These are phyloP conservation scores for Apistogramma diplotaenia DNA, from an alignment of 2,113 vertebrate genomes.

Conservation along the genomic window DNA sequence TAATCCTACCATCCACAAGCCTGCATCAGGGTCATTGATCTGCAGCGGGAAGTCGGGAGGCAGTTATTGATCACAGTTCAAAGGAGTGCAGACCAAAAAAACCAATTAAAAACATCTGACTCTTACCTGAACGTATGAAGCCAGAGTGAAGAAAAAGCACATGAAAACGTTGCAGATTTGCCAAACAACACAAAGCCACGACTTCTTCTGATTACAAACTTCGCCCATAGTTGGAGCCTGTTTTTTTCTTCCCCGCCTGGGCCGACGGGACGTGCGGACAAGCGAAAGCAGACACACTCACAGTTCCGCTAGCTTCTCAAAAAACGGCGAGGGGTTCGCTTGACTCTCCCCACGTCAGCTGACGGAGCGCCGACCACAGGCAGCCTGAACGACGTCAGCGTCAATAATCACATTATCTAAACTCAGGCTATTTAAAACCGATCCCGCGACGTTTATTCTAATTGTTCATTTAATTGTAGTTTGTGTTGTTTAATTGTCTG, in stretches of 20 bases:
- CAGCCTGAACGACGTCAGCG: fast-evolving
- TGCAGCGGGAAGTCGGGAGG: neutral
- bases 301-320: fast-evolving
- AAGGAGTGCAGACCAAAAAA: fast-evolving
- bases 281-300: fast-evolving
- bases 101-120: fast-evolving
- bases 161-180: slow-evolving; percentile 68
- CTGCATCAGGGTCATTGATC: slow-evolving; percentile 79
- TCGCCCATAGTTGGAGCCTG: slow-evolving; percentile 34
- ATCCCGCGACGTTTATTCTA: fast-evolving
- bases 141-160: slow-evolving; percentile 76
- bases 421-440: too few species aligned
- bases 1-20: slow-evolving; percentile 73
- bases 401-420: too few species aligned
- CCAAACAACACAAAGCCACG: slow-evolving; percentile 40
- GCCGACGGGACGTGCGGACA: fast-evolving
- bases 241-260: slow-evolving; percentile 27
- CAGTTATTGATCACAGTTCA: neutral
- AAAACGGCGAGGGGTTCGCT: neutral
- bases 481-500: neutral
- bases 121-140: slow-evolving; percentile 76
- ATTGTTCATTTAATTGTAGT: neutral
- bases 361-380: neutral
- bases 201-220: neutral
- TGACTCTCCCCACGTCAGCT: fast-evolving